A percentile compares a stretch with the other conserved stretches of the same genome.
Conservation (phyloP, 2,113 vertebrate species). For the Stigmatopora argus region DNA sequence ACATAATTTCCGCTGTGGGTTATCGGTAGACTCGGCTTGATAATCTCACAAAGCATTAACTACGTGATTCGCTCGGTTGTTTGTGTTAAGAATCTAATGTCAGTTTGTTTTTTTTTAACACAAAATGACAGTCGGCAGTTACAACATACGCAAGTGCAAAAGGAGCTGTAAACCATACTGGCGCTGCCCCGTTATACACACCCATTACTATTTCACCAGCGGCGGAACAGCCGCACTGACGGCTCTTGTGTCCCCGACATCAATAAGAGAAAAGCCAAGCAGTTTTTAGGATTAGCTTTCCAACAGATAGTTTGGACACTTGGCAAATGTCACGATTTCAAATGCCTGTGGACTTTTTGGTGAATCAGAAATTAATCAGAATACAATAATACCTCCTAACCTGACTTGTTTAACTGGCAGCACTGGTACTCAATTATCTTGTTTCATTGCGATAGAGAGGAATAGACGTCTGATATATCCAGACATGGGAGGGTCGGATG, state of each 20-base stretch:
- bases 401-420: not conserved
- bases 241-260: conserved; percentile 69
- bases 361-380: not conserved
- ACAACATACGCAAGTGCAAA: conserved; percentile 16
- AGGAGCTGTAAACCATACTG: conserved; percentile 62
- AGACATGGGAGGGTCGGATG: no score
- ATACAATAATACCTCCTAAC: not conserved
- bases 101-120: not conserved
- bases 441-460: no score
- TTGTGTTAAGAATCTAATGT: conserved; percentile 15
- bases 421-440: no score
- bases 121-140: conserved; percentile 12
- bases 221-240: conserved; percentile 67
- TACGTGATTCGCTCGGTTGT: conserved; percentile 34
- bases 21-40: conserved; percentile 48
- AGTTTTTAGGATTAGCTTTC: conserved; percentile 53
- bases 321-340: not conserved
- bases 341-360: not conserved
- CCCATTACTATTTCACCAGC: conserved; percentile 76
- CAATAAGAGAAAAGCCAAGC: conserved; percentile 61
- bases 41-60: conserved; percentile 58
- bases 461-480: no score
- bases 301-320: conserved; percentile 22
- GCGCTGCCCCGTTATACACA: conserved; percentile 56
- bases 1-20: conserved; percentile 53